A percentile compares a stretch with the other conserved stretches of the same genome.
phyloP scores from a whole-genome alignment of 1,140 invertebrate genomes.

The Neotoxoptera formosana region DNA sequence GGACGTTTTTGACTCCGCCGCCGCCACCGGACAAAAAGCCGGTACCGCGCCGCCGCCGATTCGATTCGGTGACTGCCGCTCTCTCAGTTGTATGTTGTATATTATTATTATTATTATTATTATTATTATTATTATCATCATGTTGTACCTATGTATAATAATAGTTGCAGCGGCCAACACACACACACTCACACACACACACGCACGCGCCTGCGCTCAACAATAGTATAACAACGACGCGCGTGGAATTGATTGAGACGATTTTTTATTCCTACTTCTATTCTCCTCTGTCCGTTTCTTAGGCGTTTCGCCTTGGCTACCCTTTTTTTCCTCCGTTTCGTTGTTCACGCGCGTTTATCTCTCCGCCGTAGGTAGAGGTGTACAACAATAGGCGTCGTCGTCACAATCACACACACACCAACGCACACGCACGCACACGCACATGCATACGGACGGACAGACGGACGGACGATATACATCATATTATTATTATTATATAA shows the following conservation, averaged over 20 bases:
- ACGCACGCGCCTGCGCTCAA: neutral
- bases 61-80: slow-evolving; percentile 44
- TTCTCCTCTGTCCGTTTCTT: slow-evolving; percentile 10
- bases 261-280: slow-evolving; percentile 36
- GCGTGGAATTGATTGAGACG: slow-evolving; percentile 50
- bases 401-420: slow-evolving; percentile 33
- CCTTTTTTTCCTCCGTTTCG: slow-evolving; percentile 43
- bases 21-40: slow-evolving; percentile 29
- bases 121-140: neutral
- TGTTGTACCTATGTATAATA: neutral
- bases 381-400: slow-evolving; percentile 51
- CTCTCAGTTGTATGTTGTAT: neutral
- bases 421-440: neutral
- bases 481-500: slow-evolving; percentile 10
- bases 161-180: neutral
- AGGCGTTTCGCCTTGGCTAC: slow-evolving; percentile 48
- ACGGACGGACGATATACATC: slow-evolving; percentile 4
- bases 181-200: neutral
- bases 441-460: neutral
- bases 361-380: neutral
- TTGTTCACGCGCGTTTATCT: slow-evolving; percentile 48
- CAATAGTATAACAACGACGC: slow-evolving; percentile 44
- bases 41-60: slow-evolving; percentile 23
- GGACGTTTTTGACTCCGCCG: neutral
- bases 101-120: neutral